Base-by-base conservation (phyloP, 2,113 vertebrate genomes). In the Myocastor coypus region DNA sequence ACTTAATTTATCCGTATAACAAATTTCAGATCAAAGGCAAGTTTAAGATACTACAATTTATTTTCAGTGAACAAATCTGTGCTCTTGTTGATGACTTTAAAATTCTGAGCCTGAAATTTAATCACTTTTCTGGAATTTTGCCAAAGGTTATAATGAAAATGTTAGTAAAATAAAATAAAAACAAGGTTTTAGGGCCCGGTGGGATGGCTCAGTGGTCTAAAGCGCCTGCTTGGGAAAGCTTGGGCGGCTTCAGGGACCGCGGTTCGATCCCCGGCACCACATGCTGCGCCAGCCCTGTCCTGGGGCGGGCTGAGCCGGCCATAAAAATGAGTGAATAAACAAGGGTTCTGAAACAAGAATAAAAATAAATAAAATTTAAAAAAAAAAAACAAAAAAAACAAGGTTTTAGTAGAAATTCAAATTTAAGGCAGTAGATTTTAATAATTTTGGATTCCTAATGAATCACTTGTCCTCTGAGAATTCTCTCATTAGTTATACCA, bases 71-170 rank as follows among this genome's bases (percentile, higher is more conserved):
- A 32, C 37, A 87, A 77, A 84, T 59, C 14, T 63, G 19, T 17
- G 7, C 37, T 92, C 77, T 80, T 78, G 28, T 0, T 28, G 52
- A 96, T 68, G 1, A 26, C 3, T 89, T 80, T 42, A 78, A 50
- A 83, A 37, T 81, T 32, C 71, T 87, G n/a, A 61, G 26, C 24
- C n/a, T 92, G 71, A 5, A 14, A n/a, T 68, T 69, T 84, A 87
- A 71, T 78, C 50, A 57, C 59, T 66, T 94, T 87, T 40, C 93
- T 80, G 84, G 42, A 91, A 77, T 34, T 87, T 87, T 94, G 32
- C 42, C 42, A 91, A 92, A 34, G 22, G 73, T 80, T 94, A 63
- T 93, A 64, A 83, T 80, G 34, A 68, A 64, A 40, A n/a, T 69
- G 9, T 61, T 80, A 87, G 22, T 81, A 80, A 81, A 81, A 68